Evolutionary conservation across 2,113 vertebrate species (phyloP).

Genomic region (Thryonomys swinderianus): DNA sequence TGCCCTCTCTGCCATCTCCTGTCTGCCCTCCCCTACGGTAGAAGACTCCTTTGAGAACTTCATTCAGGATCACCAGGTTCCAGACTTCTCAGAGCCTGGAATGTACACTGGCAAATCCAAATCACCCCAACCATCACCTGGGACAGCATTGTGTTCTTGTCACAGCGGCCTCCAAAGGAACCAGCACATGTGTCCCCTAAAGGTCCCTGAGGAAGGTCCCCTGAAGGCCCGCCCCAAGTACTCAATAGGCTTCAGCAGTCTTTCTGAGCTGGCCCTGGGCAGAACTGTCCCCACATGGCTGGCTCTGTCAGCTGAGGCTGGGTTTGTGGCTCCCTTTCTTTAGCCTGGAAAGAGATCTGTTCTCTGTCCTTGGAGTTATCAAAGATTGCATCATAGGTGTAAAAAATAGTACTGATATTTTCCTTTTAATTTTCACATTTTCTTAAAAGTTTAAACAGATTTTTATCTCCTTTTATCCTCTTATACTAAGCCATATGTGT

Average conservation of each 20-base stretch:
- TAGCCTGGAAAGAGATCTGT: neutral
- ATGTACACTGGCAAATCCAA: neutral
- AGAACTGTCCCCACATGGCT: neutral
- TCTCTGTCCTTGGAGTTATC: neutral
- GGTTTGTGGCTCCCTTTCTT: conserved; percentile 18
- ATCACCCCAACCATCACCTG: neutral
- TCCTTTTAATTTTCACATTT: neutral
- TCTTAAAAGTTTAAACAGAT: neutral
- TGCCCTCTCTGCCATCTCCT: neutral
- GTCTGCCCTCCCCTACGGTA: neutral
- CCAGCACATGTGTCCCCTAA: neutral
- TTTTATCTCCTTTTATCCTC: conserved; percentile 24
- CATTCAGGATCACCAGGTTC: neutral
- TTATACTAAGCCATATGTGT: neutral
- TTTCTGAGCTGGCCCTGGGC: neutral
- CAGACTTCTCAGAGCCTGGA: conserved; percentile 17
- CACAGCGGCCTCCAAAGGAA: neutral
- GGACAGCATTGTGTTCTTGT: neutral
- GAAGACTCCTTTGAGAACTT: neutral
- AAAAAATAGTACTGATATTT: neutral
- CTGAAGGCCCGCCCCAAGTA: neutral
- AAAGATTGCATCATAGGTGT: conserved; percentile 11
- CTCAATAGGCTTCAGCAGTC: neutral
- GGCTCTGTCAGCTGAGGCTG: neutral
- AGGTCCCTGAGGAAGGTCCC: too few species aligned